phyloP scores from a whole-genome alignment of 2,113 vertebrate genomes.

The Antechinus flavipes region DNA sequence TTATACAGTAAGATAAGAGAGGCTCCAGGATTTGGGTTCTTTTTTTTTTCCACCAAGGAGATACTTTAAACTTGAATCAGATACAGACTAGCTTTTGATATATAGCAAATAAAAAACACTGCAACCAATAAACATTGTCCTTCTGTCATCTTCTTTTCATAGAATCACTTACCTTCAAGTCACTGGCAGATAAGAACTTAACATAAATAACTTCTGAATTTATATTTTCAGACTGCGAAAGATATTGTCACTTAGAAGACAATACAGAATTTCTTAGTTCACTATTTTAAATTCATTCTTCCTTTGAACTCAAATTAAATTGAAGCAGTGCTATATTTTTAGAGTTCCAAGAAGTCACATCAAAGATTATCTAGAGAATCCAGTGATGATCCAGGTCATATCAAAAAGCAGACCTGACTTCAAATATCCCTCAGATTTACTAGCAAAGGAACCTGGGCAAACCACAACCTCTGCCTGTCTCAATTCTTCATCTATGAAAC shows the following conservation, averaged over 20 bases:
- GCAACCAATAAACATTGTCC: not conserved
- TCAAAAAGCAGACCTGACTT: not conserved
- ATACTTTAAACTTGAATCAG: not conserved
- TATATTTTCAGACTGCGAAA: constrained; percentile 1
- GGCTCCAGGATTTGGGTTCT: not conserved
- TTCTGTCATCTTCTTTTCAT: not conserved
- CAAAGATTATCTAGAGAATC: too few species aligned
- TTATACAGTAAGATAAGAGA: not conserved
- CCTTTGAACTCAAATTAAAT: not conserved
- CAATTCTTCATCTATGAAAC: not conserved
- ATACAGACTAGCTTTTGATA: not conserved
- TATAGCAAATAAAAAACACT: not conserved
- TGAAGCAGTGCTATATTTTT: not conserved
- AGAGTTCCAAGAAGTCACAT: not conserved
- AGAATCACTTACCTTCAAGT: not conserved
- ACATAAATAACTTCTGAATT: not conserved
- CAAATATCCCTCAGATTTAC: not conserved
- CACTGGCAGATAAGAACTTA: not conserved
- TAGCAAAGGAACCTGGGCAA: not conserved
- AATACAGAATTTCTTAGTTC: not conserved
- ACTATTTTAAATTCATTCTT: not conserved
- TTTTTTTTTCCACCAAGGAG: not conserved
- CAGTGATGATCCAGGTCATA: not conserved
- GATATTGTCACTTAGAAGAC: not conserved
- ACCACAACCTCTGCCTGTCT: not conserved